These are phyloP conservation scores for Dynastes grantii DNA, from an alignment of 2,888 invertebrate genomes.

Conservation along the genomic window DNA sequence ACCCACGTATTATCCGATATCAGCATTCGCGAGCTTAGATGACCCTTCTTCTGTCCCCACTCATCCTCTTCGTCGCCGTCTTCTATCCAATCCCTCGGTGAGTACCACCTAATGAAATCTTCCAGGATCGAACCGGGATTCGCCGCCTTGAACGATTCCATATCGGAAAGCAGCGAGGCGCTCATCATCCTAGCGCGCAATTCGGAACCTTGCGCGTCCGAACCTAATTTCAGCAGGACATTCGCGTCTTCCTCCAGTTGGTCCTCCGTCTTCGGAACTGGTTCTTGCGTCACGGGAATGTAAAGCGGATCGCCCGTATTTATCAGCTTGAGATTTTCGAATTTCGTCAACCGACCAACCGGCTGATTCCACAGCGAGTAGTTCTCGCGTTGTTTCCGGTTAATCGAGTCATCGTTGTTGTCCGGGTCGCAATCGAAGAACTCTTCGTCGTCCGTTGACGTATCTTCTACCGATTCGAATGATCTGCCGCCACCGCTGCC, in stretches of 20 bases:
- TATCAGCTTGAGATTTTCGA: constrained; percentile 79
- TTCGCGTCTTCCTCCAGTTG: constrained; percentile 95
- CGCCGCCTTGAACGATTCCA: constrained; percentile 99
- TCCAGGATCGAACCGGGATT: constrained; percentile 93
- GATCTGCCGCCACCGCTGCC: constrained; percentile 66
- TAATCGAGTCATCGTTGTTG: constrained; percentile 67
- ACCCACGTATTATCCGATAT: constrained; percentile 94
- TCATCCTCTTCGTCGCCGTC: constrained; percentile 69
- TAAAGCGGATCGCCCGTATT: constrained; percentile 82
- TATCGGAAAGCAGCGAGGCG: constrained; percentile 94
- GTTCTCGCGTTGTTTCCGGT: constrained; percentile 62
- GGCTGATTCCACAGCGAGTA: constrained; percentile 74
- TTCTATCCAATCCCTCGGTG: constrained; percentile 95
- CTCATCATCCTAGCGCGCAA: constrained; percentile 95
- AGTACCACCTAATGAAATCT: constrained; percentile 96
- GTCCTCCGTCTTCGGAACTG: constrained; percentile 98
- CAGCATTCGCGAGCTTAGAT: constrained; percentile 90
- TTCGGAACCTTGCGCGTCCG: constrained; percentile 87
- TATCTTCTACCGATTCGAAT: constrained; percentile 62
- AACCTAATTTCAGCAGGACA: constrained; percentile 89
- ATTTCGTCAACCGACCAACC: constrained; percentile 81
- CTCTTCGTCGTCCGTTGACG: constrained; percentile 76
- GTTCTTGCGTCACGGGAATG: constrained; percentile 90
- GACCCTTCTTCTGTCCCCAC: constrained; percentile 76
- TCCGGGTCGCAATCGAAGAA: constrained; percentile 86